Evolutionary conservation across 1,140 invertebrate genomes (phyloP), one percentile per base, ranked within the genome.

Genomic region (Anastrepha ludens): DNA sequence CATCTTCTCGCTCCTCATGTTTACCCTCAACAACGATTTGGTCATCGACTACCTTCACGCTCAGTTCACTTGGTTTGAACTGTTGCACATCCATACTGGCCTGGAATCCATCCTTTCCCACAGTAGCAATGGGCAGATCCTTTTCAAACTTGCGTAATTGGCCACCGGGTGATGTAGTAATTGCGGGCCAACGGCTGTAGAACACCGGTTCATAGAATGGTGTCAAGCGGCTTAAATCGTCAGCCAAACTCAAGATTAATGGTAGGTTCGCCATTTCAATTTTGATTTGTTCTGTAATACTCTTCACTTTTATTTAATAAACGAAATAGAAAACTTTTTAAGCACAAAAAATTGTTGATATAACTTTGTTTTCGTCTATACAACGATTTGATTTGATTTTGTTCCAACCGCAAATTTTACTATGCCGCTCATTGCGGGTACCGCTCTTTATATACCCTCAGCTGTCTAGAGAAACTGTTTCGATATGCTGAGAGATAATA

Each of bases 81-180:
- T 98, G 97, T 64, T 97, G 96, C 1, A 98, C 97, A 91, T 98
- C 97, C 90, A 97, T 92, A 89, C 95, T 95, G 0, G 96, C 95
- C 91, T 97, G 95, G 89, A 96, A 96, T 7, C 94, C 94, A 60
- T 96, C 94, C 60, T 95, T 95, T 87, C 95, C 94, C n/a, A 93
- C 87, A 17, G 50, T 20, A 0, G 88, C 59, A 3, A 87, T 15
- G 7, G 85, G 88, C 17, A 81, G 44, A 29, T 81, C 74, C 47
- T 55, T 81, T 81, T 81, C 74, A 8, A 81, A 81, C 44, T 89
- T 88, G 1, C 90, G 64, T 0, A 86, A 50, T 20, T 81, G 74
- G 44, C 7, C 41, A 20, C 74, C n/a, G 47, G 74, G 74, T 20
- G 74, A 41, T 3, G 17, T 17, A 13, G 74, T 41, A 3, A 81